Conservation (phyloP, 64 coral and sea anemone genomes). For the Stichodactyla mertensii region DNA sequence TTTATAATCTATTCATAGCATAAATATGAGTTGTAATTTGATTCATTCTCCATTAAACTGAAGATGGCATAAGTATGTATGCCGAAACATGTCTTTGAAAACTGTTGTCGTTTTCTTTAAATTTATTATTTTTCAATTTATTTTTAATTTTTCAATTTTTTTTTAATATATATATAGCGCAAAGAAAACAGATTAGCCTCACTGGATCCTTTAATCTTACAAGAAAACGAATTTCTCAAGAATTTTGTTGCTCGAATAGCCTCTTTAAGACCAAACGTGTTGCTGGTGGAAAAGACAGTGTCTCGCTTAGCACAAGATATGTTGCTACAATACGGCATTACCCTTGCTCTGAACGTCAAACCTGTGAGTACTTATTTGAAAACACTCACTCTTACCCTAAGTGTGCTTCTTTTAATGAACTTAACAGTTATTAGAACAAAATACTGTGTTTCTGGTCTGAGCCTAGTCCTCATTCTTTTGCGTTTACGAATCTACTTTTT, state of each 20-base stretch:
- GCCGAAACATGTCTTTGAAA: too few species aligned
- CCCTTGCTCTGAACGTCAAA: constrained; percentile 87
- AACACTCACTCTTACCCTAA: neutral
- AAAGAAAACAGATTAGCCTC: constrained; percentile 92
- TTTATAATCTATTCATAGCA: too few species aligned
- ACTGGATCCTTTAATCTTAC: constrained; percentile 77
- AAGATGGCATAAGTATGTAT: too few species aligned
- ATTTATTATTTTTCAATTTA: too few species aligned
- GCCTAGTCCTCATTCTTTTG: too few species aligned
- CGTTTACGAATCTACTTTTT: too few species aligned
- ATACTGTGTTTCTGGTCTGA: too few species aligned
- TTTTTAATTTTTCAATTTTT: neutral
- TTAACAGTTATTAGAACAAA: too few species aligned
- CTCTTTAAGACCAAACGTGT: constrained; percentile 65
- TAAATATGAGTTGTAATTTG: too few species aligned
- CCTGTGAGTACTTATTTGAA: constrained; percentile 41
- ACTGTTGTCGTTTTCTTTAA: too few species aligned
- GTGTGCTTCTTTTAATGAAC: neutral
- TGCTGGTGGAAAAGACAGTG: constrained; percentile 93
- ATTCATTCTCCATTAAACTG: too few species aligned
- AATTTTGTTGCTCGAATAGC: constrained; percentile 84
- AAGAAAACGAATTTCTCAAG: constrained; percentile 88
- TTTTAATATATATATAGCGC: constrained; percentile 67
- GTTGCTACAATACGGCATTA: constrained; percentile 77
- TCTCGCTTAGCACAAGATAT: constrained; percentile 92